These are phyloP conservation scores for Ligdia adustata DNA, from an alignment of 2,888 invertebrate genomes.

Conservation along the genomic window DNA sequence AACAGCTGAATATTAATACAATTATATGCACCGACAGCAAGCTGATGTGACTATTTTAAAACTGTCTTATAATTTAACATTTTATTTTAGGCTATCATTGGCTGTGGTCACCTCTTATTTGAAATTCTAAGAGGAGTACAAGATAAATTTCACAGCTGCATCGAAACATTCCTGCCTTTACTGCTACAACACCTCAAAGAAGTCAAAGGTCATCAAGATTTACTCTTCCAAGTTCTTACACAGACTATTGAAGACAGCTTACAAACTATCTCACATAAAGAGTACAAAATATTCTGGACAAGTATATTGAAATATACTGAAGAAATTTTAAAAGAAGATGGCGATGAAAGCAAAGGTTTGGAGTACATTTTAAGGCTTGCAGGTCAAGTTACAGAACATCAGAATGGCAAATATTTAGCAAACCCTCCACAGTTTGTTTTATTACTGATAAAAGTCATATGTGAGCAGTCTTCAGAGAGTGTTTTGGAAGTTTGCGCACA, in stretches of 20 bases:
- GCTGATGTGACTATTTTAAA: too few species aligned
- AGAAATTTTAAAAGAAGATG: slow-evolving; percentile 63
- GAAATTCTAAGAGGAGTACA: slow-evolving; percentile 93
- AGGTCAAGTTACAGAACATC: slow-evolving; percentile 85
- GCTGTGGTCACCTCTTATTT: slow-evolving; percentile 94
- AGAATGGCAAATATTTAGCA: slow-evolving; percentile 85
- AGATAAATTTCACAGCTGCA: slow-evolving; percentile 93
- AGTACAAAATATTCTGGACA: slow-evolving; percentile 87
- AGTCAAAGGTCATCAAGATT: slow-evolving; percentile 72
- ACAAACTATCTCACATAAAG: slow-evolving; percentile 85
- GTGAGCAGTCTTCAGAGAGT: slow-evolving; percentile 70
- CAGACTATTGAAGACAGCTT: slow-evolving; percentile 87
- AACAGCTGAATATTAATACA: too few species aligned
- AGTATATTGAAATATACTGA: slow-evolving; percentile 63
- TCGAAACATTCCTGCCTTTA: slow-evolving; percentile 87
- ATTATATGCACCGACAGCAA: too few species aligned
- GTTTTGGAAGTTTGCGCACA: slow-evolving; percentile 78
- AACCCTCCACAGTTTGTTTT: slow-evolving; percentile 85
- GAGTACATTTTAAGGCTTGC: slow-evolving; percentile 83
- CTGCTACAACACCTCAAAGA: slow-evolving; percentile 86
- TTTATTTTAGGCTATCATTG: slow-evolving; percentile 86
- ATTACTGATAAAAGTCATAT: slow-evolving; percentile 80
- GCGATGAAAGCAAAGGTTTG: slow-evolving; percentile 58
- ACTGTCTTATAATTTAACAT: neutral
- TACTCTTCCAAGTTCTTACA: slow-evolving; percentile 86